phyloP scores from a whole-genome alignment of 1,140 invertebrate genomes.

The Drosophila insularis region DNA sequence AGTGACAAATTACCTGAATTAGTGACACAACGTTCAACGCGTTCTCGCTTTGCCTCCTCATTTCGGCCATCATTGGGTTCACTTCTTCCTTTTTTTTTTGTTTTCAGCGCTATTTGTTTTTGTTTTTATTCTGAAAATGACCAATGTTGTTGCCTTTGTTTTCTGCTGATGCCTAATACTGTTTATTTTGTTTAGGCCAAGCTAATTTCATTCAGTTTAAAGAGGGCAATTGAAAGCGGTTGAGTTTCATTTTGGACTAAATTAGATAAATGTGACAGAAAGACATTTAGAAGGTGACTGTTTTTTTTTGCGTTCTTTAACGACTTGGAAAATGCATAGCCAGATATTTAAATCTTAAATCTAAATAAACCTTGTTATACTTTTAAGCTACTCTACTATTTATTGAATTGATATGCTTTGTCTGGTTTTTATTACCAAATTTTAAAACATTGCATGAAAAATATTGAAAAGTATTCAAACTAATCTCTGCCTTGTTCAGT shows the following conservation, averaged over 20 bases:
- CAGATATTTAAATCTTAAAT: too few species aligned
- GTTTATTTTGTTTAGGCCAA: conserved; percentile 5
- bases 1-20: conserved; percentile 80
- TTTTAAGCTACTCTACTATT: background rate
- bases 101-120: conserved; percentile 34
- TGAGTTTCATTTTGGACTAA: background rate
- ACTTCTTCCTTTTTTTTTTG: conserved; percentile 13
- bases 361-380: background rate
- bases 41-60: conserved; percentile 41
- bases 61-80: conserved; percentile 27
- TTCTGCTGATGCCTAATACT: conserved; percentile 28
- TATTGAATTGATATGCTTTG: too few species aligned
- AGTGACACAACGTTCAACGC: conserved; percentile 70
- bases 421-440: too few species aligned
- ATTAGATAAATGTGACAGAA: background rate
- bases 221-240: conserved; percentile 29
- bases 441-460: too few species aligned
- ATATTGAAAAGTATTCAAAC: too few species aligned
- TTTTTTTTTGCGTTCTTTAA: background rate
- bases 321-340: background rate
- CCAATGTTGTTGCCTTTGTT: conserved; percentile 61
- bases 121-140: conserved; percentile 46
- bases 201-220: conserved; percentile 29
- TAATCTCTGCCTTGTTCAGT: too few species aligned
- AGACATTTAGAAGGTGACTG: background rate